Evolutionary conservation across 1,140 invertebrate species (phyloP), one percentile per base, ranked within the genome.

Genomic region (Trinorchestia longiramus): DNA sequence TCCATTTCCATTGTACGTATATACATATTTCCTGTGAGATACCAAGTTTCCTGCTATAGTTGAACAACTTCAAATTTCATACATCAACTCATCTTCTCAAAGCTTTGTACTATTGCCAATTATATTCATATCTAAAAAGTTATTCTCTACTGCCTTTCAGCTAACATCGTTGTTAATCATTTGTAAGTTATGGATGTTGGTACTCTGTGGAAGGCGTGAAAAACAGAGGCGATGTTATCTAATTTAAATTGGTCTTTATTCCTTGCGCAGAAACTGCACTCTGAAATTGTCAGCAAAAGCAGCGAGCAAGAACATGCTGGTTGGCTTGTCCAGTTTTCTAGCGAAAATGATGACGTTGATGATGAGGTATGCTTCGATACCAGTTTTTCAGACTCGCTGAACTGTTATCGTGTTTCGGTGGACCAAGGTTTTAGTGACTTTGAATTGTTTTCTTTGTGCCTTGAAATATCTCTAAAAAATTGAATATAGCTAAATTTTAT

Each of bases 261-360:
- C 47, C 47, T 95, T 45, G 88, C 17, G 88, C 88, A 90, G 88
- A 90, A 90, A 43, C 88, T 90, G 4, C 41, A 90, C 88, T 90
- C 88, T 42, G 88, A 90, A 3, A 90, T 90, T 28, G 88, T 90
- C 0, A 90, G 88, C 88, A 90, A 41, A 41, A 42, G 41, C 41
- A 17, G 41, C 43, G 41, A 43, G 41, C n/a, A 41, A 4, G 88
- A 90, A 42, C 92, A 94, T 11, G 6, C 43, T 47, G 92, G 92
- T 11, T 94, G 92, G 92, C 92, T 94, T 0, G 43, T 94, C 43
- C 92, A 94, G 92, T 94, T 94, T 44, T 94, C 92, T 8, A 94
- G 92, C 41, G 92, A 94, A 43, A 94, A 47, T 40, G 92, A 94
- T 47, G 92, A 94, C 43, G 43, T 94, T 94, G 92, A 94, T 45